A percentile compares a stretch with the other conserved stretches of the same genome.
These are phyloP conservation scores for Drosophila funebris DNA, from an alignment of 1,140 invertebrate genomes.

Conservation along the genomic window DNA sequence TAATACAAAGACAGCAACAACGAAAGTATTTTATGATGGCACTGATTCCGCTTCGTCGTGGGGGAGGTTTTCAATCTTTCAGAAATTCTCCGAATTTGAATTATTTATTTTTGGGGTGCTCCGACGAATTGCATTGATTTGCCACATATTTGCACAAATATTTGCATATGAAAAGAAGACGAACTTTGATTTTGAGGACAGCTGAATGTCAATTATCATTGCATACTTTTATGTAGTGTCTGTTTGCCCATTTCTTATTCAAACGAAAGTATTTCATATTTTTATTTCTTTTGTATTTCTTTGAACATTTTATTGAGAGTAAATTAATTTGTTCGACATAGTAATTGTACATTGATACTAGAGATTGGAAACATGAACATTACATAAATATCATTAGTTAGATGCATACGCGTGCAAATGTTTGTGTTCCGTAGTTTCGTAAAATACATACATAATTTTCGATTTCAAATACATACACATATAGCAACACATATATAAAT, in stretches of 20 bases:
- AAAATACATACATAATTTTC: slow-evolving; percentile 41
- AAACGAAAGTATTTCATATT: background rate
- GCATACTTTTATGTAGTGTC: background rate
- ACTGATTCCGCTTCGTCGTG: slow-evolving; percentile 58
- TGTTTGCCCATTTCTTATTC: slow-evolving; percentile 42
- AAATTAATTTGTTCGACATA: slow-evolving; percentile 55
- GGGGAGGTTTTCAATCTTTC: slow-evolving; percentile 54
- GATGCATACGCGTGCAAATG: slow-evolving; percentile 41
- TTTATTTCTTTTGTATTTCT: background rate
- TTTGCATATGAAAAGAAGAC: slow-evolving; percentile 35
- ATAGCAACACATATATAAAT: slow-evolving; percentile 74
- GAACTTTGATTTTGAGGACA: background rate
- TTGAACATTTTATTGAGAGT: slow-evolving; percentile 70
- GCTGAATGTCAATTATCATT: background rate
- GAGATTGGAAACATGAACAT: slow-evolving; percentile 59
- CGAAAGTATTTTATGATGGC: slow-evolving; percentile 49
- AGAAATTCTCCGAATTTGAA: too few relatives aligned
- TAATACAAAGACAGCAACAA: slow-evolving; percentile 52
- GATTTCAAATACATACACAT: slow-evolving; percentile 56
- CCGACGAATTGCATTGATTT: too few relatives aligned
- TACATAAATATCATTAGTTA: slow-evolving; percentile 60
- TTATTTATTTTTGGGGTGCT: too few relatives aligned
- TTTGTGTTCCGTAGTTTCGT: slow-evolving; percentile 40
- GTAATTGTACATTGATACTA: slow-evolving; percentile 54
- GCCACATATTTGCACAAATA: too few relatives aligned